A percentile compares a stretch with the other conserved stretches of the same genome.
Conservation (phyloP, 2,113 vertebrate genomes). For the Taxidea taxus region DNA sequence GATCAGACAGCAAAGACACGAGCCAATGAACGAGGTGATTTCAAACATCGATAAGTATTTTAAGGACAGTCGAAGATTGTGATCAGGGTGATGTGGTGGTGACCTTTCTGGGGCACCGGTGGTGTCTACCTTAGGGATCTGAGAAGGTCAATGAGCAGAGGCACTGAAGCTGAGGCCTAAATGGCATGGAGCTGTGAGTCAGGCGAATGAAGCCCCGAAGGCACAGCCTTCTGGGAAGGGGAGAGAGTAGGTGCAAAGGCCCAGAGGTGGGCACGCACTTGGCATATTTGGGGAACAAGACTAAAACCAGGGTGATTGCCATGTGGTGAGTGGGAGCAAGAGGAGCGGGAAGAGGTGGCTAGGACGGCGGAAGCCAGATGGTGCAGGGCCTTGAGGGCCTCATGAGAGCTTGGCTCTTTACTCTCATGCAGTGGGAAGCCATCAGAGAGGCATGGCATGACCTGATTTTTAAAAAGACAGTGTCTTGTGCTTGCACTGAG, state of each 20-base stretch:
- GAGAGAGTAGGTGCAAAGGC: neutral
- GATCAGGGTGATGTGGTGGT: too few species aligned
- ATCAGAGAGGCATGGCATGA: neutral
- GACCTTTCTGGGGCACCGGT: neutral
- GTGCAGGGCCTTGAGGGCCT: neutral
- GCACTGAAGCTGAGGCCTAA: neutral
- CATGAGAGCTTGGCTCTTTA: neutral
- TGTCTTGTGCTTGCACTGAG: neutral
- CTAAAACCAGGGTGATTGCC: neutral
- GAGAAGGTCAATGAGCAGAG: neutral
- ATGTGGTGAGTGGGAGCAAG: rapidly evolving
- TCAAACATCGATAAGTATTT: neutral
- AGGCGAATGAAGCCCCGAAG: neutral
- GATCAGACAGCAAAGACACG: rapidly evolving
- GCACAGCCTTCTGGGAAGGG: neutral
- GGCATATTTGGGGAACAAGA: neutral
- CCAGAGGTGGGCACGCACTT: rapidly evolving
- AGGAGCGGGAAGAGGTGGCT: neutral
- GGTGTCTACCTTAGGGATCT: too few species aligned
- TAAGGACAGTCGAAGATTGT: neutral
- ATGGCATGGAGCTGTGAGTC: neutral
- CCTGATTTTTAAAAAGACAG: neutral
- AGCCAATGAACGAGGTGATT: neutral
- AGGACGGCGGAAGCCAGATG: neutral
- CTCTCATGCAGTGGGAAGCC: neutral